These are phyloP conservation scores for Lordiphosa andalusiaca DNA, from an alignment of 2,888 invertebrate genomes.

Conservation along the genomic window DNA sequence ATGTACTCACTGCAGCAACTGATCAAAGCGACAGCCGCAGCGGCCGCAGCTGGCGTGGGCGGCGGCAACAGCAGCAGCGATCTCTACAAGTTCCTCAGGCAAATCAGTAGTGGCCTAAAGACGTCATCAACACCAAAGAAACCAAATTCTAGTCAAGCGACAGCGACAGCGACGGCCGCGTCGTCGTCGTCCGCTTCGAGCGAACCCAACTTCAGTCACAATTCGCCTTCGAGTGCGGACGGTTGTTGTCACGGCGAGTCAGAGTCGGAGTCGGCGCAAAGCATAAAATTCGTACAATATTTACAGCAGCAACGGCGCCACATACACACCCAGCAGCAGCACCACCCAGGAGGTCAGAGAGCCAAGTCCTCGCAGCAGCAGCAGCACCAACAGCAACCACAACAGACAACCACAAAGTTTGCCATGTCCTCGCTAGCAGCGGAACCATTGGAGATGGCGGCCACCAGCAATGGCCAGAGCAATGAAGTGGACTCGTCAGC, in stretches of 20 bases:
- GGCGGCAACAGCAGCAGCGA: conserved; percentile 45
- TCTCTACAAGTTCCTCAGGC: conserved; percentile 59
- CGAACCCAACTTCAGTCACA: conserved; percentile 58
- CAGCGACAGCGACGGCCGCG: conserved; percentile 24
- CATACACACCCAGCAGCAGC: conserved; percentile 57
- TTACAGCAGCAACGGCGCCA: conserved; percentile 55
- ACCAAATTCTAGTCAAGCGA: conserved; percentile 60
- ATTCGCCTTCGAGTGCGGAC: conserved; percentile 62
- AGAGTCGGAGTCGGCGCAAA: conserved; percentile 55
- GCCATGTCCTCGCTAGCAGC: conserved; percentile 77
- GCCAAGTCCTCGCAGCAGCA: conserved; percentile 49
- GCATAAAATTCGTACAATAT: conserved; percentile 34
- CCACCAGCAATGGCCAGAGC: conserved; percentile 23
- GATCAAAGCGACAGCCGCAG: conserved; percentile 61
- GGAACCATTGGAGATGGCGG: conserved; percentile 58
- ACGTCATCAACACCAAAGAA: conserved; percentile 40
- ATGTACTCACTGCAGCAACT: conserved; percentile 77
- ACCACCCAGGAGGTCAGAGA: conserved; percentile 23
- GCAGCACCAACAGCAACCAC: conserved; percentile 19
- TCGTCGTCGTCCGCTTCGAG: conserved; percentile 32
- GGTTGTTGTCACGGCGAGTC: conserved; percentile 53
- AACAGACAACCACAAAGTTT: conserved; percentile 68
- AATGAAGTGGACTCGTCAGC: conserved; percentile 7
- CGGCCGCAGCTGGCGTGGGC: conserved; percentile 18
- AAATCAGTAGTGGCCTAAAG: conserved; percentile 38